These are phyloP conservation scores for Nephrotoma appendiculata DNA, from an alignment of 2,888 invertebrate genomes.

Conservation along the genomic window DNA sequence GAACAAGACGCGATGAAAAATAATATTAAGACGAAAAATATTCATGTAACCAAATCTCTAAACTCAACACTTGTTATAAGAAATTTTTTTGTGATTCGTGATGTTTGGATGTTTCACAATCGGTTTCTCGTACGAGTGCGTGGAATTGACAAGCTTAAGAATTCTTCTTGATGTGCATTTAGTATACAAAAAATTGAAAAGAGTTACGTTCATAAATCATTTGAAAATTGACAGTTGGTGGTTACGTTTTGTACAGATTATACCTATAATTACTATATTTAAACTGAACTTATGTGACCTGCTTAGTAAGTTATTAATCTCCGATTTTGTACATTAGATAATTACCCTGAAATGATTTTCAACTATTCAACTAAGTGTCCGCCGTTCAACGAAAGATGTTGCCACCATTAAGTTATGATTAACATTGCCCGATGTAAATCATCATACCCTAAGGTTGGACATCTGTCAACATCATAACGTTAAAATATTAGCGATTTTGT, in stretches of 20 bases:
- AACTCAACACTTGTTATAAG: neutral
- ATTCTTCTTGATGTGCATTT: neutral
- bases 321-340: no score
- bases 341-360: no score
- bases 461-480: no score
- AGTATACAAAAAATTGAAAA: neutral
- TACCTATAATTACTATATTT: no score
- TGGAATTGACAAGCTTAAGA: neutral
- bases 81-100: neutral
- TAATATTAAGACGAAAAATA: neutral
- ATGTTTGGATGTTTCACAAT: neutral
- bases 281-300: no score
- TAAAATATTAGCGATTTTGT: no score
- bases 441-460: no score
- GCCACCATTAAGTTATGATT: no score
- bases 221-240: neutral
- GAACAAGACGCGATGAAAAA: neutral
- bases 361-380: no score
- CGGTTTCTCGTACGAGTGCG: neutral
- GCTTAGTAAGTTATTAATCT: no score
- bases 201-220: neutral
- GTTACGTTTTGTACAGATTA: neutral
- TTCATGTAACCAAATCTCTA: neutral
- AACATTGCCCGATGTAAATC: no score
- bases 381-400: no score